Evolutionary conservation across 2,113 vertebrate genomes (phyloP), one percentile per base, ranked within the genome.

Genomic region (Serinus canaria): DNA sequence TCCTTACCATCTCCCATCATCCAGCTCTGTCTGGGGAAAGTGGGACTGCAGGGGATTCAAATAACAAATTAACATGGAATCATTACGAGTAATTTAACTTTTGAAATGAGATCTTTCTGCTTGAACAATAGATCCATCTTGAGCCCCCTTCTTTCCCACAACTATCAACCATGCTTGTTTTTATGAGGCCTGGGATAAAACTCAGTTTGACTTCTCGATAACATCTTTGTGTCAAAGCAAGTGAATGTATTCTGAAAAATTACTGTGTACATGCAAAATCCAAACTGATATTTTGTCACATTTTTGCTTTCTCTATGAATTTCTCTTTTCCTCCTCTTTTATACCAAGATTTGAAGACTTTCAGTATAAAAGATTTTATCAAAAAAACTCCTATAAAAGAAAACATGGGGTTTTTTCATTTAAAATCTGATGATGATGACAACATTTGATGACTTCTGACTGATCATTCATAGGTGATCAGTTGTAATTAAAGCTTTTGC

Each of bases 11-110:
- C n/a, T 95, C 74, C 66, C 39, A 58, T 64, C 58, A 82, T n/a
- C 58, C 13, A 70, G 15, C 66, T 82, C 44, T 81, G 3, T 62
- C 55, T 74, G 67, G 66, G 53, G 62, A 87, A 92, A 95, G 41
- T 53, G 18, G 46, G 31, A 39, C 49, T 82, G 53, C 21, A 76
- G 46, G 23, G 58, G 91, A 89, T 72, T 95, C 94, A 95, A 95
- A 94, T 96, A 95, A 91, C 94, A 95, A 95, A 92, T 89, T 76
- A 95, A 56, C 66, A 66, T 60, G 37, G 64, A 92, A 84, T 69
- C 49, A 87, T 94, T 89, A 94, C 0, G 5, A 79, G 87, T 62
- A 87, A 92, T 94, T 94, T 84, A 82, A 89, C 52, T 82, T 96
- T 11, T 91, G 89, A 91, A 94, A 92, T 33, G 21, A 89, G 92